Percentiles rank a stretch among this genome's conserved stretches.
Evolutionary conservation across 2,888 invertebrate species (phyloP).

Genomic region (Tachina grossa): DNA sequence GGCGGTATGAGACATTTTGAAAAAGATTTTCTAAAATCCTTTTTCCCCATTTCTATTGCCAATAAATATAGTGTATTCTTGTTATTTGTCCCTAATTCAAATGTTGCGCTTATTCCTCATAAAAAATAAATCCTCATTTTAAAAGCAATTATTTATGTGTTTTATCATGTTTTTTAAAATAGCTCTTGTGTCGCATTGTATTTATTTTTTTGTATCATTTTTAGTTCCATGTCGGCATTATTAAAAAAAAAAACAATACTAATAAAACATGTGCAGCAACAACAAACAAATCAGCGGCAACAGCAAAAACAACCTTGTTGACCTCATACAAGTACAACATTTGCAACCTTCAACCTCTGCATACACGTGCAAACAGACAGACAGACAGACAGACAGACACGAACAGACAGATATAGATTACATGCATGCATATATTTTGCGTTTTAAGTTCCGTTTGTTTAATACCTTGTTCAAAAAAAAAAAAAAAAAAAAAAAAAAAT

Average conservation of each 20-base stretch:
- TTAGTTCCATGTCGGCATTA: constrained; percentile 14
- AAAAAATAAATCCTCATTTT: neutral
- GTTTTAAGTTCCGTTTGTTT: constrained; percentile 21
- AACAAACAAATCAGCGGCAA: constrained; percentile 16
- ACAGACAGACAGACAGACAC: constrained; percentile 5
- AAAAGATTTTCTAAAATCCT: too few relatives aligned
- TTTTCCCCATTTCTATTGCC: too few relatives aligned
- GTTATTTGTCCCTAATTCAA: neutral
- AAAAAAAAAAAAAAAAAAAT: neutral
- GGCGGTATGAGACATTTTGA: too few relatives aligned
- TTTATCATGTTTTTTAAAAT: constrained; percentile 45
- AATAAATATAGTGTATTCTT: neutral
- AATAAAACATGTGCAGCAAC: too few relatives aligned
- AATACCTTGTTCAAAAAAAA: constrained; percentile 8
- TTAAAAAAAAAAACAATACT: neutral
- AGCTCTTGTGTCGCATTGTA: neutral
- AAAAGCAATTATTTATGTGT: constrained; percentile 53
- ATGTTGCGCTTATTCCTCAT: neutral
- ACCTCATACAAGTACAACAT: constrained; percentile 58
- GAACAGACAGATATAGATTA: neutral
- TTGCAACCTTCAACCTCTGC: constrained; percentile 61
- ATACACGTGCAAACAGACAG: constrained; percentile 44
- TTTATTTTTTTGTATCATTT: neutral
- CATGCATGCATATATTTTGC: neutral
- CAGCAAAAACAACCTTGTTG: constrained; percentile 53